Conservation (phyloP, 1,140 invertebrate species). For the Drosophila persimilis region DNA sequence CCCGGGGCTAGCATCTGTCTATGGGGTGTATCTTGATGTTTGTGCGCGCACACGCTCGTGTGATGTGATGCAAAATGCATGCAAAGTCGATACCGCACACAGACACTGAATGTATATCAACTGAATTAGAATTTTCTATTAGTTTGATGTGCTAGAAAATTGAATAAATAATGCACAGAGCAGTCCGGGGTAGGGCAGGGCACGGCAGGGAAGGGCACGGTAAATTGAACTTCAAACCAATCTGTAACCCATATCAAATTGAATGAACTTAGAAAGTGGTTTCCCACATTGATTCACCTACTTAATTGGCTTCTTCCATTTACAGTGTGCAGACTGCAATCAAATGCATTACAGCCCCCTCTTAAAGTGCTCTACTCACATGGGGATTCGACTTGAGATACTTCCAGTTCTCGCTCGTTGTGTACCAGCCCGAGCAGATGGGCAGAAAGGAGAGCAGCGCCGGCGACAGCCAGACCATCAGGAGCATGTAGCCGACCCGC, state of each 20-base stretch:
- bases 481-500: constrained; percentile 89
- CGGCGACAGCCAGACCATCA: constrained; percentile 95
- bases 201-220: neutral
- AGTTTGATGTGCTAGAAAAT: constrained; percentile 64
- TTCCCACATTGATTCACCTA: no score
- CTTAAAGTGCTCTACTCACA: constrained; percentile 76
- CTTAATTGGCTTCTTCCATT: no score
- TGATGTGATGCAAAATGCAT: constrained; percentile 53
- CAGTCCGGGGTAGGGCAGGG: neutral
- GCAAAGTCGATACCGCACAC: constrained; percentile 44
- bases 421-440: constrained; percentile 97
- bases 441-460: constrained; percentile 96
- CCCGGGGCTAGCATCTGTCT: no score
- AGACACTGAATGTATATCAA: constrained; percentile 6
- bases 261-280: constrained; percentile 7
- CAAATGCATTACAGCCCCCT: constrained; percentile 3
- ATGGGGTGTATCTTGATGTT: no score
- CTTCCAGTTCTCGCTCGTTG: constrained; percentile 90
- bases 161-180: constrained; percentile 59
- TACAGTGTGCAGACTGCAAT: constrained; percentile 4
- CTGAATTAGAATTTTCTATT: constrained; percentile 66
- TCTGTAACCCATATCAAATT: constrained; percentile 10
- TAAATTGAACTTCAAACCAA: constrained; percentile 15
- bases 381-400: constrained; percentile 89
- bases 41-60: constrained; percentile 7